phyloP scores from a whole-genome alignment of 2,888 invertebrate species.

The Liposcelis brunnea region DNA sequence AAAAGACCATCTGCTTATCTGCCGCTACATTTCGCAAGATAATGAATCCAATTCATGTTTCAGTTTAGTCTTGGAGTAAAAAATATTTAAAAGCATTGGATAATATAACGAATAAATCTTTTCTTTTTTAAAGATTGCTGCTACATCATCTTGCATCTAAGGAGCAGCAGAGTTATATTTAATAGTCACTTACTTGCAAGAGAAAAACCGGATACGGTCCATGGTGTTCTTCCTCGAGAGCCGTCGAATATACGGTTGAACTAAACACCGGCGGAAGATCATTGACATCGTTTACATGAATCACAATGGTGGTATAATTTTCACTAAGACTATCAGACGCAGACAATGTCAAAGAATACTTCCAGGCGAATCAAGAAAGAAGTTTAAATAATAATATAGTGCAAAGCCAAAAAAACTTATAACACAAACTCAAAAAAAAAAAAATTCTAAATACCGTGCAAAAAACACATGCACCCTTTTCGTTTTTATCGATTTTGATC shows the following conservation, averaged over 20 bases:
- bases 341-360: conserved; percentile 78
- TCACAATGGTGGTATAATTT: conserved; percentile 65
- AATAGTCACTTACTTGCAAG: conserved; percentile 40
- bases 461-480: no score
- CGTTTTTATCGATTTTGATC: no score
- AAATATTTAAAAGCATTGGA: no score
- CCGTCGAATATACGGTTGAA: conserved; percentile 49
- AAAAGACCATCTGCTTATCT: no score
- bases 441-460: no score
- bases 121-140: no score
- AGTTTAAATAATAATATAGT: conserved; percentile 10
- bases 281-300: conserved; percentile 72
- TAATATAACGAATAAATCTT: no score
- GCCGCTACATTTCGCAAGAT: no score
- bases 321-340: conserved; percentile 82
- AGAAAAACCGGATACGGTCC: conserved; percentile 51
- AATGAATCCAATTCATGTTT: no score
- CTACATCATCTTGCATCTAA: no score
- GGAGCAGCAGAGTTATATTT: no score
- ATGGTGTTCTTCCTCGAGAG: conserved; percentile 55
- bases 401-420: conserved; percentile 12
- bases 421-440: conserved; percentile 14
- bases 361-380: conserved; percentile 20
- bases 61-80: no score
- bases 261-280: conserved; percentile 74